Evolutionary conservation across 2,113 vertebrate genomes (phyloP).

Genomic region (Rhipidura dahli): DNA sequence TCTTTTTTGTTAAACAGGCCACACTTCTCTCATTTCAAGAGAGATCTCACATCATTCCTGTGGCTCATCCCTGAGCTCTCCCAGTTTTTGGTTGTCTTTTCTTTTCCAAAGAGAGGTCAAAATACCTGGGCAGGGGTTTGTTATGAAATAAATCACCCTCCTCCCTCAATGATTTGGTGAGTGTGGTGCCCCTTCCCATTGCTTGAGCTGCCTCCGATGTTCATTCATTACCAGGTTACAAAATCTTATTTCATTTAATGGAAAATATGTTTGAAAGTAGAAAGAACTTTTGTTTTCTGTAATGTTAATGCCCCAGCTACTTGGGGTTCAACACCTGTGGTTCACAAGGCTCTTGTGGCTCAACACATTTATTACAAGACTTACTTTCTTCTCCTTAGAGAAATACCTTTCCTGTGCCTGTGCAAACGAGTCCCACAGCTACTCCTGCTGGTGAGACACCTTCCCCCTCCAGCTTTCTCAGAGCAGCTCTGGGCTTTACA

Average conservation of each 20-base stretch:
- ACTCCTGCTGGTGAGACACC: background rate
- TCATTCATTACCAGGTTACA: background rate
- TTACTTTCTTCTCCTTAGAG: background rate
- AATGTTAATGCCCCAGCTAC: background rate
- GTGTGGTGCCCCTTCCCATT: background rate
- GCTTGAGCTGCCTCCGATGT: background rate
- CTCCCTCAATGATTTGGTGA: background rate
- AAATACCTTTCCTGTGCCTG: background rate
- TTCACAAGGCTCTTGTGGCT: background rate
- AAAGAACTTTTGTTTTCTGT: background rate
- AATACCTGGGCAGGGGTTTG: background rate
- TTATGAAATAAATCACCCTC: background rate
- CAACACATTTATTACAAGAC: background rate
- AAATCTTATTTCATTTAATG: background rate
- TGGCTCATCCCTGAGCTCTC: background rate
- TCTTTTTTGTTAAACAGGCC: background rate
- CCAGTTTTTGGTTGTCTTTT: background rate
- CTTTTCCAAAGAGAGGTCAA: background rate
- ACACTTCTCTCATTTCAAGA: background rate
- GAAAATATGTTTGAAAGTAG: background rate
- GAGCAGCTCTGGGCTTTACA: background rate
- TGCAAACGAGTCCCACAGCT: background rate
- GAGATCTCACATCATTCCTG: background rate
- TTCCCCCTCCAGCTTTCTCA: background rate
- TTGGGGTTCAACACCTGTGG: background rate